Percentiles rank a stretch among this genome's conserved stretches.
phyloP scores from a whole-genome alignment of 2,797 vertebrate species.

The Scolopax bukidnonensis region DNA sequence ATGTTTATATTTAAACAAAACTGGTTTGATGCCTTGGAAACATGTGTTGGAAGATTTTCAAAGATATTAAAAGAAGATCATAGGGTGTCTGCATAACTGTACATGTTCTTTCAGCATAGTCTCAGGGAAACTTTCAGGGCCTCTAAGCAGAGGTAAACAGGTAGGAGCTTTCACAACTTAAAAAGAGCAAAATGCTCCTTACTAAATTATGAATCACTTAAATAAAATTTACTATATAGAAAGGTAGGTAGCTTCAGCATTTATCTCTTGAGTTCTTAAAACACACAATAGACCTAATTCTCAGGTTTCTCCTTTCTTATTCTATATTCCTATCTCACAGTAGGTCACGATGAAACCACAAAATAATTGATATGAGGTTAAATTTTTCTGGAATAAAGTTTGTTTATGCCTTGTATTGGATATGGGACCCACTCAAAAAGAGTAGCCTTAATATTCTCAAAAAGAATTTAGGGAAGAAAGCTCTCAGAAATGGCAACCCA shows the following conservation, averaged over 20 bases:
- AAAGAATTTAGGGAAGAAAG: not conserved
- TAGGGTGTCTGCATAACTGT: not conserved
- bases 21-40: slow-evolving; percentile 27
- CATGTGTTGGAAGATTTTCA: slow-evolving; percentile 27
- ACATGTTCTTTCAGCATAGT: not conserved
- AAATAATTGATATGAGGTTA: not conserved
- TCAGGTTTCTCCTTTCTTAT: not conserved
- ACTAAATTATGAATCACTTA: not conserved
- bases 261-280: not conserved
- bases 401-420: not conserved
- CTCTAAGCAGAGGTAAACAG: not conserved
- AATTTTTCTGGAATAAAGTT: not conserved
- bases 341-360: not conserved
- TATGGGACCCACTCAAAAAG: not conserved
- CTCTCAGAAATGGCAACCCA: not conserved
- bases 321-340: not conserved
- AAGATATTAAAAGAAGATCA: slow-evolving; percentile 15
- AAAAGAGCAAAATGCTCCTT: not conserved
- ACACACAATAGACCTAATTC: not conserved
- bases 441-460: not conserved
- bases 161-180: not conserved
- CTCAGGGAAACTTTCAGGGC: not conserved
- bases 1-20: slow-evolving; percentile 15
- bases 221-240: not conserved
- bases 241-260: not conserved